phyloP scores from a whole-genome alignment of 2,113 vertebrate genomes.

The Promerops cafer region DNA sequence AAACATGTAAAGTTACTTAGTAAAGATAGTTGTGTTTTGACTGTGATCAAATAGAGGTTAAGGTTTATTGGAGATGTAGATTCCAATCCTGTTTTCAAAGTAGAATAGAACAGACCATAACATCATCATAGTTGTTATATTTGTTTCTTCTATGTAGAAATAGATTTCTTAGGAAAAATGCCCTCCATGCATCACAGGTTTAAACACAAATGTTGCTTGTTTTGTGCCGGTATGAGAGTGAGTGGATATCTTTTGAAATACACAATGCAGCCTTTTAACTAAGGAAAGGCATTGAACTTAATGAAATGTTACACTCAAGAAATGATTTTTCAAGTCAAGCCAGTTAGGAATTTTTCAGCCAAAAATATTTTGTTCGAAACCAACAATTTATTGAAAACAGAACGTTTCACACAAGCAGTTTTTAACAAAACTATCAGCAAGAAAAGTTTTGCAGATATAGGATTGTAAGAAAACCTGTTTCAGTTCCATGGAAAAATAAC shows the following conservation, averaged over 20 bases:
- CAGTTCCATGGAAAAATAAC: neutral
- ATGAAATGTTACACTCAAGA: neutral
- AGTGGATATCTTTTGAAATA: neutral
- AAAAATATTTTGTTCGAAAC: neutral
- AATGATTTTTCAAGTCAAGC: neutral
- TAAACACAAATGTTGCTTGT: neutral
- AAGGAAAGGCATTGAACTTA: neutral
- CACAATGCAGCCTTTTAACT: neutral
- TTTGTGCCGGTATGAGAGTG: neutral
- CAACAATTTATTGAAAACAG: neutral
- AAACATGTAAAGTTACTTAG: neutral
- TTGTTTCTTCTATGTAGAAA: neutral
- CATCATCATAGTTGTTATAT: neutral
- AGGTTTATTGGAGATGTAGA: neutral
- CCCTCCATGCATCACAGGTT: neutral
- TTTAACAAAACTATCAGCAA: neutral
- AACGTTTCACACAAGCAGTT: neutral
- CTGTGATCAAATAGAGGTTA: neutral
- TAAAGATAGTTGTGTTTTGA: neutral
- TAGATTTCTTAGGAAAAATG: neutral
- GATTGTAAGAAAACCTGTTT: neutral
- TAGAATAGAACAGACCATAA: neutral
- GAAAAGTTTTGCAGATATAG: neutral
- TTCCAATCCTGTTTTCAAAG: neutral
- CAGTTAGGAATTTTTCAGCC: neutral